Percentiles rank a stretch among this genome's conserved stretches.
phyloP scores from a whole-genome alignment of 2,797 vertebrate genomes.

The Sternarchorhynchus goeldii region DNA sequence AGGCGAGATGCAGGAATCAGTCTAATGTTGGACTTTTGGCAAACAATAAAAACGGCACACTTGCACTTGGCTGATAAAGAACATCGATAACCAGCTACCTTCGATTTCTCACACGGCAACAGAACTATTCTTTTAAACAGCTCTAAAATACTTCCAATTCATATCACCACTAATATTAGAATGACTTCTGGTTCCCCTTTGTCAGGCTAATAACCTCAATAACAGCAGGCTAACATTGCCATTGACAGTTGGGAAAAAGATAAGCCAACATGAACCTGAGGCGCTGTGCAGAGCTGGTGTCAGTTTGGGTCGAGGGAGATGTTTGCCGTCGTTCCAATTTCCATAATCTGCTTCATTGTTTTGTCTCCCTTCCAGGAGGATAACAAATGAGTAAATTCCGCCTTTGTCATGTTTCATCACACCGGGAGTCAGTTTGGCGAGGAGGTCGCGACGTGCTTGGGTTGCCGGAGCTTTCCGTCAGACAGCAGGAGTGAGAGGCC shows the following conservation, averaged over 20 bases:
- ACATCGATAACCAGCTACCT: background rate
- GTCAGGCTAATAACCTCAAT: slow-evolving; percentile 36
- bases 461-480: slow-evolving; percentile 47
- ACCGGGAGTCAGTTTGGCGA: slow-evolving; percentile 49
- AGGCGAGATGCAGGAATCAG: background rate
- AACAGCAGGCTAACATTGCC: slow-evolving; percentile 31
- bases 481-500: slow-evolving; percentile 41
- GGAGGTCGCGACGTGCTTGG: slow-evolving; percentile 46
- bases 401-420: slow-evolving; percentile 67
- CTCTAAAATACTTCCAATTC: slow-evolving; percentile 6
- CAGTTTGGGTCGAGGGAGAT: slow-evolving; percentile 28
- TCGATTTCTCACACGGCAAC: background rate
- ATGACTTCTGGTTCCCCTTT: slow-evolving; percentile 16
- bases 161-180: slow-evolving; percentile 29
- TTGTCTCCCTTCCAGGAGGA: slow-evolving; percentile 54
- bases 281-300: background rate
- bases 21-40: background rate
- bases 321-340: slow-evolving; percentile 51
- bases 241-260: slow-evolving; percentile 44
- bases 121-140: background rate
- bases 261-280: slow-evolving; percentile 35
- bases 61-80: background rate
- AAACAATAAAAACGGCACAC: background rate
- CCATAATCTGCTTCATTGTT: slow-evolving; percentile 61
- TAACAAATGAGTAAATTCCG: slow-evolving; percentile 64